Evolutionary conservation across 1,140 invertebrate species (phyloP).

Genomic region (Gryon sp.): DNA sequence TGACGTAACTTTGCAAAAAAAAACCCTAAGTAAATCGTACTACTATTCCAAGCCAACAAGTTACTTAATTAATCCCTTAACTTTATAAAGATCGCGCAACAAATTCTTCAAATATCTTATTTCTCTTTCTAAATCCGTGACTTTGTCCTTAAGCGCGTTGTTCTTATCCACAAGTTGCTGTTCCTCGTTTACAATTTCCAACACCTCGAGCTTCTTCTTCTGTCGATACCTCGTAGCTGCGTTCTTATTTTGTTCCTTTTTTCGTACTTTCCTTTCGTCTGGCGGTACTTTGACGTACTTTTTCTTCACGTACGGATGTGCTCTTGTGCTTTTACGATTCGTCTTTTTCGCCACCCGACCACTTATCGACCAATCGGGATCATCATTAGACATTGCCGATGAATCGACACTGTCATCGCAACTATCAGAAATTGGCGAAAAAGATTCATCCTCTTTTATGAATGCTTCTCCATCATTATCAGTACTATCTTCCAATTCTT

Average conservation of each 20-base stretch:
- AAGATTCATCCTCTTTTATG: constrained; percentile 12
- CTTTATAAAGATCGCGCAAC: constrained; percentile 21
- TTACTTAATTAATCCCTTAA: constrained; percentile 22
- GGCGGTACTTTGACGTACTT: constrained; percentile 23
- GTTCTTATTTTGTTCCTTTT: constrained; percentile 50
- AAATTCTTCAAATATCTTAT: constrained; percentile 33
- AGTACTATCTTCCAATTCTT: background rate
- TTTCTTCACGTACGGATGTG: constrained; percentile 10
- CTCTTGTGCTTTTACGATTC: constrained; percentile 6
- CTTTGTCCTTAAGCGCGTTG: constrained; percentile 18
- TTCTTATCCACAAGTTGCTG: constrained; percentile 1
- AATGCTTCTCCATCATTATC: background rate
- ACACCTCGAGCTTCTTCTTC: constrained; percentile 31
- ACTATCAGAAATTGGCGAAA: constrained; percentile 14
- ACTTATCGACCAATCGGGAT: constrained; percentile 28
- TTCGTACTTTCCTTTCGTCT: constrained; percentile 21
- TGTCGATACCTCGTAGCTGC: constrained; percentile 28
- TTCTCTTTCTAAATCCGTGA: constrained; percentile 19
- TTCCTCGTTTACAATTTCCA: constrained; percentile 19
- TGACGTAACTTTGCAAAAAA: no score
- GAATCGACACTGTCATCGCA: constrained; percentile 1
- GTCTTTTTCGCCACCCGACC: background rate
- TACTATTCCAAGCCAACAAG: background rate
- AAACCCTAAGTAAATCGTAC: background rate
- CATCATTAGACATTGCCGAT: constrained; percentile 8